Conservation (phyloP, 2,797 vertebrate species). For the Necrosyrtes monachus region DNA sequence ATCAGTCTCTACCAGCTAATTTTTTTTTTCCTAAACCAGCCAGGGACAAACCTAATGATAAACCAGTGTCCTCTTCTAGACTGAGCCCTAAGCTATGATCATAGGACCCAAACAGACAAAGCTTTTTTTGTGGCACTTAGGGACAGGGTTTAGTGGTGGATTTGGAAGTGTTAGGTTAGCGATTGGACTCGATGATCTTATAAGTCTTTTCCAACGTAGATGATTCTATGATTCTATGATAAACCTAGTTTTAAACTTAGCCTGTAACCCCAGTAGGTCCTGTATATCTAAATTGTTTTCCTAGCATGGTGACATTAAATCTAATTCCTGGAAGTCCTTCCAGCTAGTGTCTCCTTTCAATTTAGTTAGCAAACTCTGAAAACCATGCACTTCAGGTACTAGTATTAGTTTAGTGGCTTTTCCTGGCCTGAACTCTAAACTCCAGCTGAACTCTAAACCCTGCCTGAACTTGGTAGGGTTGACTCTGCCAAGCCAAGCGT, state of each 20-base stretch:
- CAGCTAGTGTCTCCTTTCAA: background rate
- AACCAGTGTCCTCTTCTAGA: background rate
- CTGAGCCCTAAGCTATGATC: background rate
- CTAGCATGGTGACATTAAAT: background rate
- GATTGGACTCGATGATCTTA: background rate
- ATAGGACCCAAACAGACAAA: background rate
- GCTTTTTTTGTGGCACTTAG: background rate
- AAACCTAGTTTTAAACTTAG: background rate
- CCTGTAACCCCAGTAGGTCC: background rate
- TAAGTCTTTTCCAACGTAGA: background rate
- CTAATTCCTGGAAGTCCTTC: background rate
- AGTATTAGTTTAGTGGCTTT: background rate
- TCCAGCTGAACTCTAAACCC: background rate
- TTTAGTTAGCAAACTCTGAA: background rate
- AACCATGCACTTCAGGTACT: background rate
- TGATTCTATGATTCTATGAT: background rate
- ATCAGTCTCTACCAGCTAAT: background rate
- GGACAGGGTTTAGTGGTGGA: background rate
- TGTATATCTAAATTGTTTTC: background rate
- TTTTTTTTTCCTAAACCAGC: background rate
- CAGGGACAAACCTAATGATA: background rate
- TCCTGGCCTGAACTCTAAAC: background rate
- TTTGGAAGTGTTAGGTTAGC: background rate
- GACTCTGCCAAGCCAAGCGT: background rate
- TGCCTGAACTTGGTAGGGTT: background rate